Evolutionary conservation across 35 echinoderm and acorn worm genomes (phyloP).

Genomic region (Hemicentrotus pulcherrimus): DNA sequence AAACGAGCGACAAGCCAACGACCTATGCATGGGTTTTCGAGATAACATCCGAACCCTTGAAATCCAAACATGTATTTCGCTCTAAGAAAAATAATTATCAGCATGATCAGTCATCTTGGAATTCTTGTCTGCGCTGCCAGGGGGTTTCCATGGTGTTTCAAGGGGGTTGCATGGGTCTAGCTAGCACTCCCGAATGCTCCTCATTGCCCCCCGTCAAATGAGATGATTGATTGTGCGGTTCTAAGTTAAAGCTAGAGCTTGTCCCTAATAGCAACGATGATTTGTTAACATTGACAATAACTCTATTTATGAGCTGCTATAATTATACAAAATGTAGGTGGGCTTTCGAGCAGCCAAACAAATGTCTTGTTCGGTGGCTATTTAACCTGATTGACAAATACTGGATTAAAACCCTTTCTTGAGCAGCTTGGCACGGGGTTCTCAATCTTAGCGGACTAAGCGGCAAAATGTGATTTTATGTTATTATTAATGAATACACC

Average conservation of each 20-base stretch:
- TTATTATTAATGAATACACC: not conserved
- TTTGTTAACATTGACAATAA: not conserved
- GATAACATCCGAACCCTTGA: not conserved
- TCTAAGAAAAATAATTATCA: not conserved
- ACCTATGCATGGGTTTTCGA: not conserved
- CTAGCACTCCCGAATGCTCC: not conserved
- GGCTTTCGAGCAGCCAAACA: not conserved
- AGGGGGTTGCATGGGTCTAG: not conserved
- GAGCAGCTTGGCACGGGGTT: not conserved
- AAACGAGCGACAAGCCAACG: not conserved
- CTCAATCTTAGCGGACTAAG: not conserved
- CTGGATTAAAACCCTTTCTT: not conserved
- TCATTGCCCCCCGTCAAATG: not conserved
- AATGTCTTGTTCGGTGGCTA: not conserved
- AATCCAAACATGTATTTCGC: constrained; percentile 12
- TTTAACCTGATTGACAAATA: not conserved
- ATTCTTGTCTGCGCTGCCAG: not conserved
- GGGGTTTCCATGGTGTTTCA: not conserved
- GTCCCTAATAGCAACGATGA: not conserved
- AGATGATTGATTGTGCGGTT: not conserved
- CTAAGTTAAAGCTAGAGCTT: not conserved
- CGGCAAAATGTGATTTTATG: not conserved
- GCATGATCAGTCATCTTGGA: not conserved
- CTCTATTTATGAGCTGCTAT: not conserved
- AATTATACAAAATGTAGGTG: too few relatives aligned